These are phyloP conservation scores for Eurystomus glaucurus DNA, from an alignment of 2,797 vertebrate species.

Conservation along the genomic window DNA sequence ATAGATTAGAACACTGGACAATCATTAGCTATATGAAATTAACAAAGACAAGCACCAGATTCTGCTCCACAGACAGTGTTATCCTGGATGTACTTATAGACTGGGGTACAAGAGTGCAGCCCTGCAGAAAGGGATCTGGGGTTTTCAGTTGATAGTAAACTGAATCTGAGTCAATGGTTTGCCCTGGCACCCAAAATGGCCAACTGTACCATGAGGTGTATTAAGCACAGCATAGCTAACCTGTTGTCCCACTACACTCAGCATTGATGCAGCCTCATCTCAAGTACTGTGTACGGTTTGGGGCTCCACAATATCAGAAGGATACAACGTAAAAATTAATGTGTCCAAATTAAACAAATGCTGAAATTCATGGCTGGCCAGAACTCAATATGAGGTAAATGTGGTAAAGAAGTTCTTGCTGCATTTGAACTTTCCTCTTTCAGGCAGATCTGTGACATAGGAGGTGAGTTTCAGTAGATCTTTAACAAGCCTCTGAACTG, in stretches of 20 bases:
- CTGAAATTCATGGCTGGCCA: conserved; percentile 88
- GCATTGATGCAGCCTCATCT: neutral
- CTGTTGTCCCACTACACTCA: neutral
- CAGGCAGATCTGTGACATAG: conserved; percentile 88
- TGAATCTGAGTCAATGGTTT: neutral
- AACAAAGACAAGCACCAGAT: neutral
- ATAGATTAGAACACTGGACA: neutral
- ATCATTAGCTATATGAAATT: neutral
- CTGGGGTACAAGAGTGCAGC: neutral
- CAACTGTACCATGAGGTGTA: no score
- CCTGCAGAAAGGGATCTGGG: neutral
- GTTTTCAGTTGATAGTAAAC: neutral
- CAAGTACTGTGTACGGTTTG: neutral
- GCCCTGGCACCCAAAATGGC: no score
- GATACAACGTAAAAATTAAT: neutral
- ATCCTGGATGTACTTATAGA: neutral
- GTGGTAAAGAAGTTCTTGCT: conserved; percentile 84
- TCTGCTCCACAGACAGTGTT: neutral
- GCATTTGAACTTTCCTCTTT: conserved; percentile 90
- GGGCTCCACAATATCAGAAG: neutral
- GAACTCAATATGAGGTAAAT: conserved; percentile 90
- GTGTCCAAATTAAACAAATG: conserved; percentile 24
- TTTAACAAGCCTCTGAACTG: neutral
- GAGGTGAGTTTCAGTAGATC: conserved; percentile 79
- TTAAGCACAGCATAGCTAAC: neutral